Percentiles rank a stretch among this genome's conserved stretches.
phyloP scores from a whole-genome alignment of 2,888 invertebrate genomes.

The Drosophila sordidula region DNA sequence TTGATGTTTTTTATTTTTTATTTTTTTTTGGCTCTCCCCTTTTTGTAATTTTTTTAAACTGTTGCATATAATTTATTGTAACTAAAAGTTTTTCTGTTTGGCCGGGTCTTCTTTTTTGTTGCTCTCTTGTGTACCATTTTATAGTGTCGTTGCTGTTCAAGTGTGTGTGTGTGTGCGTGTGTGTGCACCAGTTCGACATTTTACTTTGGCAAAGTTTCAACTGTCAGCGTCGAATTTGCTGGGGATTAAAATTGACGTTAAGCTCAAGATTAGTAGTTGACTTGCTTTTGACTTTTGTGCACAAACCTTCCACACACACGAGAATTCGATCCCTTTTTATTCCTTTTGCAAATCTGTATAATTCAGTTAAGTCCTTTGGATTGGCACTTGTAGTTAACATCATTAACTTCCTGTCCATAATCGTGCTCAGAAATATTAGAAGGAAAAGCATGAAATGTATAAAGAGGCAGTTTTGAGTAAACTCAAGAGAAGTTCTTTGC shows the following conservation, averaged over 20 bases:
- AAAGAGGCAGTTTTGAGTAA: too few relatives aligned
- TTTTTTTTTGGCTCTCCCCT: constrained; percentile 1
- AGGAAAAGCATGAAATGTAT: neutral
- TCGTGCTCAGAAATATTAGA: constrained; percentile 7
- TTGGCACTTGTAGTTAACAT: constrained; percentile 26
- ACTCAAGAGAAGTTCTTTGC: too few relatives aligned
- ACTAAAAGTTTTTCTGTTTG: constrained; percentile 66
- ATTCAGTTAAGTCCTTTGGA: constrained; percentile 41
- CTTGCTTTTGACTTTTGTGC: constrained; percentile 50
- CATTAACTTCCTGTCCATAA: constrained; percentile 34
- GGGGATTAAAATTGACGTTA: constrained; percentile 72
- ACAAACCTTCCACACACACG: constrained; percentile 13
- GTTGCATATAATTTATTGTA: constrained; percentile 81
- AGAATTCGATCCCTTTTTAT: constrained; percentile 2
- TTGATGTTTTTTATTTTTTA: neutral
- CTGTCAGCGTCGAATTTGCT: constrained; percentile 66
- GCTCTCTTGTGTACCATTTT: constrained; percentile 77
- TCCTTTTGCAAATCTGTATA: constrained; percentile 17
- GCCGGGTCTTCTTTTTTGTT: constrained; percentile 50
- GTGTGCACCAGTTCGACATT: constrained; percentile 43
- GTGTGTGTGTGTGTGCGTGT: constrained; percentile 10
- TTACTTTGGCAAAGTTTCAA: constrained; percentile 62
- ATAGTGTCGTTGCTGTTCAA: constrained; percentile 39
- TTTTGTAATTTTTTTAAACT: constrained; percentile 60
- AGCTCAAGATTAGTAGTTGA: constrained; percentile 75